phyloP scores from a whole-genome alignment of 1,140 invertebrate species.

The Aleiodes sp. region DNA sequence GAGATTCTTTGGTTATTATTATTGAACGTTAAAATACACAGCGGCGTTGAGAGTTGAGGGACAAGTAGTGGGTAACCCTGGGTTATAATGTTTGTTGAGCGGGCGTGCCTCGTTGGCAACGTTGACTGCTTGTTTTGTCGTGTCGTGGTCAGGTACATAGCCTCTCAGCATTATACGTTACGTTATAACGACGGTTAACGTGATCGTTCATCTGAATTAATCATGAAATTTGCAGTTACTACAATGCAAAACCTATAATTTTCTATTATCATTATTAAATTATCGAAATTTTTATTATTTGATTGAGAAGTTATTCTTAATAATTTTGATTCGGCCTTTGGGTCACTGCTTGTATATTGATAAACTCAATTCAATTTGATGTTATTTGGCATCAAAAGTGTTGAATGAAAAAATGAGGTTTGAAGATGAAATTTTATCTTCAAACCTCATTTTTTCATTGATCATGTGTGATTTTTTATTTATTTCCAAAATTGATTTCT shows the following conservation, averaged over 20 bases:
- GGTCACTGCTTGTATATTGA: too few species aligned
- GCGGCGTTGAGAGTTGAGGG: conserved; percentile 4
- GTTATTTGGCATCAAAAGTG: too few species aligned
- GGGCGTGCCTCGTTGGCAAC: background rate
- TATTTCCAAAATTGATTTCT: too few species aligned
- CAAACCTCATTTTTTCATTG: too few species aligned
- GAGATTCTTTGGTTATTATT: conserved; percentile 1
- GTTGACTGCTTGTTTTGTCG: conserved; percentile 25
- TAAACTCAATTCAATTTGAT: too few species aligned
- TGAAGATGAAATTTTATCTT: too few species aligned
- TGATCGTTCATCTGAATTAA: conserved; percentile 19
- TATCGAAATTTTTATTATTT: too few species aligned
- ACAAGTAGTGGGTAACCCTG: background rate
- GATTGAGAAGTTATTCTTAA: too few species aligned
- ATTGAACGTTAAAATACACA: conserved; percentile 8
- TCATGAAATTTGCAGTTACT: conserved; percentile 3
- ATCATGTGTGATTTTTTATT: too few species aligned
- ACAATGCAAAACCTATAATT: background rate
- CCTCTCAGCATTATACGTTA: conserved; percentile 17
- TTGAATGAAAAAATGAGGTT: too few species aligned
- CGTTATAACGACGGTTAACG: conserved; percentile 13
- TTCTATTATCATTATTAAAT: too few species aligned
- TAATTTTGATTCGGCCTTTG: too few species aligned
- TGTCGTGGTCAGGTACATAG: conserved; percentile 27
- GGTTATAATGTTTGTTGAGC: conserved; percentile 18